Evolutionary conservation across 2,113 vertebrate genomes (phyloP).

Genomic region (Cochlearius cochlearius): DNA sequence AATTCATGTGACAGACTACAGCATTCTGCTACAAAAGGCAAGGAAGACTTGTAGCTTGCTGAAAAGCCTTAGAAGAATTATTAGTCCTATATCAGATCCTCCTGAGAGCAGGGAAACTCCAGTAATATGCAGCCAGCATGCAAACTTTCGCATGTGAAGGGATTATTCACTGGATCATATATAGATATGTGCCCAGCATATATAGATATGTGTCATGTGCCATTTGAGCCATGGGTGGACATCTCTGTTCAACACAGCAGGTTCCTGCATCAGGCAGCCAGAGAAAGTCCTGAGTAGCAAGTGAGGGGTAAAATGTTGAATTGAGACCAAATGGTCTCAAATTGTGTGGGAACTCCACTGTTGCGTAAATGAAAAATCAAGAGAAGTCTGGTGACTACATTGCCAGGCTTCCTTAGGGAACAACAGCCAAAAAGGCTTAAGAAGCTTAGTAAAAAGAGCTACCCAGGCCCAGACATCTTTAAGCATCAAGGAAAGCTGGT

Average conservation of each 20-base stretch:
- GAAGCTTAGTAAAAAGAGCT: neutral
- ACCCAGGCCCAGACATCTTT: neutral
- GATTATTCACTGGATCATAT: neutral
- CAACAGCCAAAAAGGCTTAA: constrained; percentile 1
- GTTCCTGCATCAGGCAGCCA: neutral
- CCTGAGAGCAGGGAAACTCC: neutral
- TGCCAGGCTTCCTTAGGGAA: neutral
- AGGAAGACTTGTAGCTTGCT: neutral
- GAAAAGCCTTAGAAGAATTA: neutral
- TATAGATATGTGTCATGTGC: neutral
- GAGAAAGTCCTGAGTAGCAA: neutral
- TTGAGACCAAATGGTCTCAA: neutral
- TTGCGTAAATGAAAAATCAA: neutral
- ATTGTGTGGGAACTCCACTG: neutral
- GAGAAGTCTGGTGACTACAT: neutral
- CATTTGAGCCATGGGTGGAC: neutral
- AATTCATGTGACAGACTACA: neutral
- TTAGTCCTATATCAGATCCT: neutral
- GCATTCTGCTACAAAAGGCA: neutral
- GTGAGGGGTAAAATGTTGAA: neutral
- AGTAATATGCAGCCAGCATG: neutral
- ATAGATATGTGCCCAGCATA: neutral
- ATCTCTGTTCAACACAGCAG: neutral
- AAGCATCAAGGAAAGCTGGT: neutral
- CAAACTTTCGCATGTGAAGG: neutral